phyloP scores from a whole-genome alignment of 1,140 invertebrate species.

The Aphelenchoides besseyi region DNA sequence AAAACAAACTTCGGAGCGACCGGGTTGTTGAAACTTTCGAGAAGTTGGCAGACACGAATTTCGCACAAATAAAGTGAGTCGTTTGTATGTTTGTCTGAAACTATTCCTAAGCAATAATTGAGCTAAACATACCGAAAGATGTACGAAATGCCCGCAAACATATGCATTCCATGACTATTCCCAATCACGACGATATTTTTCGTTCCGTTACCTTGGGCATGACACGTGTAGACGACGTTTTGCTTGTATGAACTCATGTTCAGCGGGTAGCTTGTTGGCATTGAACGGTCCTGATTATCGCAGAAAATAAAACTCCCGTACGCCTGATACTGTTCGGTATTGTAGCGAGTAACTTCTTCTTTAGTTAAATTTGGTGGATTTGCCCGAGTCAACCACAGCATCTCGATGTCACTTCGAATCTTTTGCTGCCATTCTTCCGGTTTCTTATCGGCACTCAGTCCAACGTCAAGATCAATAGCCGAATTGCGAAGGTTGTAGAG shows the following conservation, averaged over 20 bases:
- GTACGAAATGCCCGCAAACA: background rate
- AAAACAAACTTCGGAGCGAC: background rate
- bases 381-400: background rate
- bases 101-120: no score
- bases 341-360: background rate
- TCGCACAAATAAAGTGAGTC: background rate
- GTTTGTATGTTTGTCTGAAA: background rate
- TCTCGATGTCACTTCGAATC: background rate
- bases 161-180: no score
- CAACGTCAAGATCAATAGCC: background rate
- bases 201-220: constrained; percentile 4
- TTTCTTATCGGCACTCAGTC: background rate
- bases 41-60: constrained; percentile 3
- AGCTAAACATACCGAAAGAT: background rate
- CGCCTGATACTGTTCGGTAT: background rate
- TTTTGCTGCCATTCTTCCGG: constrained; percentile 3
- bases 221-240: background rate
- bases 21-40: background rate
- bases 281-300: background rate
- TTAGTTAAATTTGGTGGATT: background rate
- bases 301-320: background rate
- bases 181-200: constrained; percentile 9
- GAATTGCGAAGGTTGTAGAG: background rate
- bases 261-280: background rate
- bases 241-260: background rate